Conservation (phyloP, 2,113 vertebrate genomes). For the Cinclus mexicanus region DNA sequence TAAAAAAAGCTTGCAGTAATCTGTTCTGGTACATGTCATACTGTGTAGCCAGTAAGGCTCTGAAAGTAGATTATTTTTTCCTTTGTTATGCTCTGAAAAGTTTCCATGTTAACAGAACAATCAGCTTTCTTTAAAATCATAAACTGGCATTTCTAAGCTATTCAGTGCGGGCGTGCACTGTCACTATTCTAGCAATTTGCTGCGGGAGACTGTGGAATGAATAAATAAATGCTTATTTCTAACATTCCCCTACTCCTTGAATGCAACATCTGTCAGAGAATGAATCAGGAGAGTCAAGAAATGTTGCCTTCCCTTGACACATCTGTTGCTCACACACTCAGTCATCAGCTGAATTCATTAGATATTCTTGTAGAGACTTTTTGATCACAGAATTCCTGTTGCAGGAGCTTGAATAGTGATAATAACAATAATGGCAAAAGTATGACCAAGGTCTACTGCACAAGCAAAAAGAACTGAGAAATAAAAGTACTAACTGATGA, state of each 20-base stretch:
- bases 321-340: background rate
- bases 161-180: conserved; percentile 17
- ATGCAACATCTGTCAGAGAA: conserved; percentile 42
- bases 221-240: conserved; percentile 23
- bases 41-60: background rate
- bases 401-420: background rate
- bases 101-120: conserved; percentile 46
- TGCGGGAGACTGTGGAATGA: background rate
- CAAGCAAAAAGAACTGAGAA: background rate
- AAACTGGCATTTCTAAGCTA: conserved; percentile 11
- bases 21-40: background rate
- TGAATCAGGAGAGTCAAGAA: conserved; percentile 28
- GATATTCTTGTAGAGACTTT: background rate
- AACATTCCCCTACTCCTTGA: background rate
- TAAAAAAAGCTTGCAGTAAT: background rate
- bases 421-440: background rate
- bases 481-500: background rate
- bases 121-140: background rate
- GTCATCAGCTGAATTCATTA: background rate
- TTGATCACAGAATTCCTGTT: background rate
- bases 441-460: background rate
- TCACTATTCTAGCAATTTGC: background rate
- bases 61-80: background rate
- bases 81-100: conserved; percentile 2
- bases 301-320: background rate